Evolutionary conservation across 1,140 invertebrate species (phyloP).

Genomic region (Augochlora pura): DNA sequence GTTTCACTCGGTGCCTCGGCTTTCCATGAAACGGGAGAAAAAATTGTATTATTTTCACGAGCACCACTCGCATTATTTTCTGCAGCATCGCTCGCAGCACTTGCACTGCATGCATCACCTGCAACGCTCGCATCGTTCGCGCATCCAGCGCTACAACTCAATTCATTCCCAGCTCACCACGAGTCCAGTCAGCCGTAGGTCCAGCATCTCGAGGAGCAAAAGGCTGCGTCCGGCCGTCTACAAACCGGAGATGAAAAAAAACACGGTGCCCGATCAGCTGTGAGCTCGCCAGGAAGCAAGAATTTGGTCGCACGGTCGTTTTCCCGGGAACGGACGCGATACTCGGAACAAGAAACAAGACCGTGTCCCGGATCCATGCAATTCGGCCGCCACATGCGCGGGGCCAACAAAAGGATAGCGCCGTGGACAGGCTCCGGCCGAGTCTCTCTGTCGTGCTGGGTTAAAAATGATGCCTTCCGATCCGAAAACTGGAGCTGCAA

Average conservation of each 20-base stretch:
- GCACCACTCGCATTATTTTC: no score
- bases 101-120: no score
- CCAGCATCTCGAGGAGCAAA: not conserved
- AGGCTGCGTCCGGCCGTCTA: not conserved
- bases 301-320: not conserved
- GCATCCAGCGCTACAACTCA: no score
- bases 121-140: no score
- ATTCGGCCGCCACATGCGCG: conserved; percentile 19
- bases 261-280: not conserved
- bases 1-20: no score
- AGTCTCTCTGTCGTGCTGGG: conserved; percentile 23
- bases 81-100: no score
- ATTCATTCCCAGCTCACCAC: no score
- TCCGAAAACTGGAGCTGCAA: conserved; percentile 49
- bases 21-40: no score
- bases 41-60: no score
- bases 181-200: not conserved
- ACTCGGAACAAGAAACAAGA: not conserved
- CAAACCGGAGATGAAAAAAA: not conserved
- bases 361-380: not conserved
- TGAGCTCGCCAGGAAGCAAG: not conserved
- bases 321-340: not conserved
- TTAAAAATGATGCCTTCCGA: conserved; percentile 59
- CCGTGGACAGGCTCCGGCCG: no score
- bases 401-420: not conserved